Conservation (phyloP, 1,140 invertebrate genomes). For the Bombus soroeensis region DNA sequence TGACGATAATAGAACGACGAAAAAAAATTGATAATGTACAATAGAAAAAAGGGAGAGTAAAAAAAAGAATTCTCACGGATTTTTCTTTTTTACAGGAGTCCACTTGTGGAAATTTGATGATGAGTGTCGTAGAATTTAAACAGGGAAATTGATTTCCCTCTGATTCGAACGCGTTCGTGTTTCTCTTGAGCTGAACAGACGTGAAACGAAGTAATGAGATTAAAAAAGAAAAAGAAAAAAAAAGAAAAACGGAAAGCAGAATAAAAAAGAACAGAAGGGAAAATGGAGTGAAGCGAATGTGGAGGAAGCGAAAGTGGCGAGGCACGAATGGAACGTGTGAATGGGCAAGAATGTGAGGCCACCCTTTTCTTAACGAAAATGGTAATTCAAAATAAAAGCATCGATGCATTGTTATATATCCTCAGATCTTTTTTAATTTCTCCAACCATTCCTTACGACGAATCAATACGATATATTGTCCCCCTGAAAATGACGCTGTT, state of each 20-base stretch:
- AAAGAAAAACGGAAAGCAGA: neutral
- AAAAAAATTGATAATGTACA: neutral
- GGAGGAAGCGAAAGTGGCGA: neutral
- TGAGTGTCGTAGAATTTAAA: slow-evolving; percentile 28
- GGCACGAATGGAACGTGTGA: slow-evolving; percentile 26
- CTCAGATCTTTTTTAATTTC: slow-evolving; percentile 29
- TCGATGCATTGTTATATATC: slow-evolving; percentile 24
- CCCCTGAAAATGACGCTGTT: neutral
- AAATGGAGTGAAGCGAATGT: neutral
- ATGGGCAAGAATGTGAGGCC: neutral
- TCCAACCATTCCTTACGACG: slow-evolving; percentile 30
- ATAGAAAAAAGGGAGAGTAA: neutral
- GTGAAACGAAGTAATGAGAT: slow-evolving; percentile 6
- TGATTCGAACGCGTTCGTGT: slow-evolving; percentile 11
- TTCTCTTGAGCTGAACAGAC: slow-evolving; percentile 13
- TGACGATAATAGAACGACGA: neutral
- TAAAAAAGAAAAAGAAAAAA: neutral
- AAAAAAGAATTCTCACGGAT: slow-evolving; percentile 10
- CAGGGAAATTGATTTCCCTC: slow-evolving; percentile 18
- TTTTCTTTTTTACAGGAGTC: slow-evolving; percentile 51
- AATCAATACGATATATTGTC: neutral
- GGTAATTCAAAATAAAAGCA: slow-evolving; percentile 38
- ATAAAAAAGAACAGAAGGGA: neutral
- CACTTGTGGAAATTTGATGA: slow-evolving; percentile 45
- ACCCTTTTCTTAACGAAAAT: slow-evolving; percentile 1